A percentile compares a stretch with the other conserved stretches of the same genome.
phyloP scores from a whole-genome alignment of 1,140 invertebrate species.

The Diploscapter pachys region DNA sequence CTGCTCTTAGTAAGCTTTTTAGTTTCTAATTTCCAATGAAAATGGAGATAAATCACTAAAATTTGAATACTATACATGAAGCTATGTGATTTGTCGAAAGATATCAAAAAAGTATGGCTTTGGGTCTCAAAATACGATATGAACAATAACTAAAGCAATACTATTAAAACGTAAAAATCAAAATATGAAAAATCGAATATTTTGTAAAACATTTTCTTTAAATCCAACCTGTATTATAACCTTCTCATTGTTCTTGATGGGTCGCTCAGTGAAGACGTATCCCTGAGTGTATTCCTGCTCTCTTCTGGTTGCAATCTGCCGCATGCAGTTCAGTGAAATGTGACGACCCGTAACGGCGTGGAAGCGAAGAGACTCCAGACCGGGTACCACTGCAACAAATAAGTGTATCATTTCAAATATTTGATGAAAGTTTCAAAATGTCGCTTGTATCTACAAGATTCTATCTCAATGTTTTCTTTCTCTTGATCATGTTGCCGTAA shows the following conservation, averaged over 20 bases:
- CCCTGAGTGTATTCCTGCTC: conserved; percentile 86
- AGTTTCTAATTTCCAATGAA: too few species aligned
- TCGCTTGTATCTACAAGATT: too few species aligned
- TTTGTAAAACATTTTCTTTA: conserved; percentile 10
- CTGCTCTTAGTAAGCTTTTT: too few species aligned
- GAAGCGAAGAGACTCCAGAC: conserved; percentile 16
- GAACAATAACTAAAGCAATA: not conserved
- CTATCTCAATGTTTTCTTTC: not conserved
- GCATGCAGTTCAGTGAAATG: conserved; percentile 43
- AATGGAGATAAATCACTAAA: too few species aligned
- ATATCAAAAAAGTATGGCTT: too few species aligned
- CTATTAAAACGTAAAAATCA: conserved; percentile 24
- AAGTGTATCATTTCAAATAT: too few species aligned
- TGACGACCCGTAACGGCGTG: conserved; percentile 24
- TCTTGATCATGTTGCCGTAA: too few species aligned
- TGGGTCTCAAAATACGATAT: too few species aligned
- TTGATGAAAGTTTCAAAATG: too few species aligned
- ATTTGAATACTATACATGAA: too few species aligned
- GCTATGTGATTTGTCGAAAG: too few species aligned
- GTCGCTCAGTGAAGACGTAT: conserved; percentile 83
- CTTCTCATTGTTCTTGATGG: conserved; percentile 78
- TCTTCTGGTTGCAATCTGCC: conserved; percentile 74
- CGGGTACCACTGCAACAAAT: too few species aligned
- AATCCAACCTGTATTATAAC: conserved; percentile 72
- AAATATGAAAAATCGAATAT: conserved; percentile 5